Evolutionary conservation across 2,113 vertebrate genomes (phyloP).

Genomic region (Daubentonia madagascariensis): DNA sequence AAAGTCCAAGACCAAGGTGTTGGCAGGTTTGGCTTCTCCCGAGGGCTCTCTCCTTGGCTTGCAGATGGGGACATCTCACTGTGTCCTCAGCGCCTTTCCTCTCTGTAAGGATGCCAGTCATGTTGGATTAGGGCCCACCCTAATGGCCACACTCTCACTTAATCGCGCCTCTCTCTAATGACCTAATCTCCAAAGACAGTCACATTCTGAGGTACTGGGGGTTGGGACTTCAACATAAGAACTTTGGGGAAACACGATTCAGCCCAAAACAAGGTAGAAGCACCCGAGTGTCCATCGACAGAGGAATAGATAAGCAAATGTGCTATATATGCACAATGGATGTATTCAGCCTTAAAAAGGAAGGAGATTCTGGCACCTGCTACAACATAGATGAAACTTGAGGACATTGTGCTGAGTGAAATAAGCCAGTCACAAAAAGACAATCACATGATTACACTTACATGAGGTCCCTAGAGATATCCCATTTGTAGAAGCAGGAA

Average conservation of each 20-base stretch:
- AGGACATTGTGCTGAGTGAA: neutral
- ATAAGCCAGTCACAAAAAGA: neutral
- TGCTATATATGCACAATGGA: accelerated
- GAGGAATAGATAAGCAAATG: neutral
- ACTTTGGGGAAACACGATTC: neutral
- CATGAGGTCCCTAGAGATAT: neutral
- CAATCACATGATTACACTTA: neutral
- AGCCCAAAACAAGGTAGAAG: neutral
- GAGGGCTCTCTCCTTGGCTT: neutral
- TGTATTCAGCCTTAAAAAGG: neutral
- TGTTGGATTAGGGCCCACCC: neutral
- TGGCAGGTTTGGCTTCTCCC: neutral
- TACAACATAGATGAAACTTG: neutral
- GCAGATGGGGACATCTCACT: neutral
- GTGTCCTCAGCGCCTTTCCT: neutral
- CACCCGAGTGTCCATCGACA: neutral
- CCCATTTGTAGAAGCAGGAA: neutral
- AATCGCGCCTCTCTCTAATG: neutral
- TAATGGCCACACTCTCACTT: neutral
- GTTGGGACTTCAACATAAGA: neutral
- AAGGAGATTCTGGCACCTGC: neutral
- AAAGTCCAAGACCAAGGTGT: neutral
- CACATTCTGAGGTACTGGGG: neutral
- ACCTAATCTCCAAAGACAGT: neutral
- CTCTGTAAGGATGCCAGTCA: neutral